Evolutionary conservation across 2,797 vertebrate species (phyloP).

Genomic region (Atherinosoma microstoma): DNA sequence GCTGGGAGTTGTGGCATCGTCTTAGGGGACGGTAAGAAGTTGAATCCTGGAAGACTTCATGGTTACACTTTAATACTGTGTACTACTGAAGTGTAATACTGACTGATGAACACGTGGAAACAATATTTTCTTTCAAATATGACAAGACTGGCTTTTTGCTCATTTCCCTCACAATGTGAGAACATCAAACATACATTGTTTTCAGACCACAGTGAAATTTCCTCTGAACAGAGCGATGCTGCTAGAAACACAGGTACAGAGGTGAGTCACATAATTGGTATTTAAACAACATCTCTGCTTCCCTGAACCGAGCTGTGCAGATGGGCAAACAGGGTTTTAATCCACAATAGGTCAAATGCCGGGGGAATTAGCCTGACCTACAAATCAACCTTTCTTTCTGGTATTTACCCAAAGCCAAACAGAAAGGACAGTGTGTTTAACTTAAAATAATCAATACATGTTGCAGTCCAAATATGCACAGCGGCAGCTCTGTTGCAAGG

Average conservation of each 20-base stretch:
- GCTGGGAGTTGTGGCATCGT: not conserved
- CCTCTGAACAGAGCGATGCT: conserved; percentile 16
- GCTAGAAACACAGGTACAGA: conserved; percentile 11
- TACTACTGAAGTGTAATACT: not conserved
- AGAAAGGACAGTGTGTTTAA: conserved; percentile 24
- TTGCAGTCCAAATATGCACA: conserved; percentile 16
- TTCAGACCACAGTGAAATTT: conserved; percentile 17
- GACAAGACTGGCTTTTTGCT: not conserved
- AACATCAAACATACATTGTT: not conserved
- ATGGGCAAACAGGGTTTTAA: conserved; percentile 49
- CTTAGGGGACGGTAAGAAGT: not conserved
- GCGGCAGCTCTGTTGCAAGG: not conserved
- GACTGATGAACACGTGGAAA: not conserved
- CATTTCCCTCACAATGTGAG: not conserved
- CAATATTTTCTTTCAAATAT: not conserved
- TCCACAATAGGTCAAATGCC: conserved; percentile 39
- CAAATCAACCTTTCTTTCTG: conserved; percentile 35
- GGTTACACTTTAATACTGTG: conserved; percentile 4
- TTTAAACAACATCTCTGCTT: conserved; percentile 40
- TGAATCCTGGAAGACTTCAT: not conserved
- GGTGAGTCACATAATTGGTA: conserved; percentile 38
- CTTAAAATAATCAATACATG: conserved; percentile 36
- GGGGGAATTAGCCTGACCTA: conserved; percentile 31
- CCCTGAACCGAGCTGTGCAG: conserved; percentile 10
- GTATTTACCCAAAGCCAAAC: conserved; percentile 34